Evolutionary conservation across 2,113 vertebrate species (phyloP).

Genomic region (Protobothrops mucrosquamatus): DNA sequence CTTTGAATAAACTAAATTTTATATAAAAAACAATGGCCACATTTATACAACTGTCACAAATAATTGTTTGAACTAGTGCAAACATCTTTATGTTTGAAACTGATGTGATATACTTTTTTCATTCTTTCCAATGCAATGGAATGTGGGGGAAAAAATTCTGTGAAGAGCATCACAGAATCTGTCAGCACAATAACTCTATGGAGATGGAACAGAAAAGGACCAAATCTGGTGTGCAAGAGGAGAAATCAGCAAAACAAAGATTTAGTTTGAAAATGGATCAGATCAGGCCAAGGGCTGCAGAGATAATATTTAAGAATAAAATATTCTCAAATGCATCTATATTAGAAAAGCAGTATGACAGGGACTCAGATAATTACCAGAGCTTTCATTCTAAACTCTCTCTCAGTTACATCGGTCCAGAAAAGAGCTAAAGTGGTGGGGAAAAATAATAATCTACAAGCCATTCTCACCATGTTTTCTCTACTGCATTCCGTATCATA

Average conservation of each 20-base stretch:
- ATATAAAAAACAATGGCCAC: not conserved
- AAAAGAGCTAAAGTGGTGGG: not conserved
- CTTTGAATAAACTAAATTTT: not conserved
- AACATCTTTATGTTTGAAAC: not conserved
- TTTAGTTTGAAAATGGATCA: not conserved
- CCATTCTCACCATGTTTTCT: not conserved
- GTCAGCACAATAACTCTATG: not conserved
- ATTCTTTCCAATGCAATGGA: not conserved
- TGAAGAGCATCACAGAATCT: not conserved
- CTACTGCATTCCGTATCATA: not conserved
- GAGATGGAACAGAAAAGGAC: not conserved
- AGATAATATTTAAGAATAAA: not conserved
- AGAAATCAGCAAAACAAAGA: not conserved
- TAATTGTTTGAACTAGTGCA: not conserved
- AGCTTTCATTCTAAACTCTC: not conserved
- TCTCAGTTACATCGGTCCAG: not conserved
- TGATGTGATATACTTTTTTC: not conserved
- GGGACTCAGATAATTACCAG: not conserved
- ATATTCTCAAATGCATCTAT: not conserved
- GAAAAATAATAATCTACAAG: not conserved
- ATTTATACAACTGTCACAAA: not conserved
- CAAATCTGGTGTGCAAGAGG: not conserved
- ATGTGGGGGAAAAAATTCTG: not conserved
- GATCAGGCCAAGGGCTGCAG: not conserved
- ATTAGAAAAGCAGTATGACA: not conserved